These are phyloP conservation scores for Belonocnema kinseyi DNA, from an alignment of 1,140 invertebrate genomes.

Conservation along the genomic window DNA sequence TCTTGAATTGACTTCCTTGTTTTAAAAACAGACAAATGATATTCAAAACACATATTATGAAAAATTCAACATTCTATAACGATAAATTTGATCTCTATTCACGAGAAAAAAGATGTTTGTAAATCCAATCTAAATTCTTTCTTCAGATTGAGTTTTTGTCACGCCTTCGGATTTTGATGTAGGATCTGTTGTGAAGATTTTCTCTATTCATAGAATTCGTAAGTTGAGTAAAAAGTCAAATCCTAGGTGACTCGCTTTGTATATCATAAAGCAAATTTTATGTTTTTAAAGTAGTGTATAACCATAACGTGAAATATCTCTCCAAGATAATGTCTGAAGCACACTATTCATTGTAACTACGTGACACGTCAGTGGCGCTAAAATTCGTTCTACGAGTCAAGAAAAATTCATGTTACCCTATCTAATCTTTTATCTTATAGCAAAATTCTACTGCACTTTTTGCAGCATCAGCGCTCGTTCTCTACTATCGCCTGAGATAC, in stretches of 20 bases:
- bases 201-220: constrained; percentile 6
- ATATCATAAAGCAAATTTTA: constrained; percentile 20
- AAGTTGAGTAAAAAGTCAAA: not conserved
- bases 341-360: not conserved
- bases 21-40: too few relatives aligned
- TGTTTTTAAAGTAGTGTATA: not conserved
- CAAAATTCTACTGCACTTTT: not conserved
- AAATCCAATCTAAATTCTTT: too few relatives aligned
- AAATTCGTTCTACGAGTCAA: constrained; percentile 22
- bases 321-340: not conserved
- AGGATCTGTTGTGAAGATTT: not conserved
- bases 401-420: constrained; percentile 6
- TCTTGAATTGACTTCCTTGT: too few relatives aligned
- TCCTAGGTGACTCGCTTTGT: constrained; percentile 1
- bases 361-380: constrained; percentile 18
- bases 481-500: not conserved
- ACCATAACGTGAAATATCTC: not conserved
- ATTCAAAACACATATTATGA: too few relatives aligned
- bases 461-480: constrained; percentile 1
- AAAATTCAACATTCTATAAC: too few relatives aligned
- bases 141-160: too few relatives aligned
- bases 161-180: too few relatives aligned
- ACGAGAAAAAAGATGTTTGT: too few relatives aligned
- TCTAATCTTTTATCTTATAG: not conserved
- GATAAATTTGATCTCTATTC: too few relatives aligned